Evolutionary conservation across 2,113 vertebrate genomes (phyloP), one percentile per base, ranked within the genome.

Genomic region (Phalacrocorax pelagicus): DNA sequence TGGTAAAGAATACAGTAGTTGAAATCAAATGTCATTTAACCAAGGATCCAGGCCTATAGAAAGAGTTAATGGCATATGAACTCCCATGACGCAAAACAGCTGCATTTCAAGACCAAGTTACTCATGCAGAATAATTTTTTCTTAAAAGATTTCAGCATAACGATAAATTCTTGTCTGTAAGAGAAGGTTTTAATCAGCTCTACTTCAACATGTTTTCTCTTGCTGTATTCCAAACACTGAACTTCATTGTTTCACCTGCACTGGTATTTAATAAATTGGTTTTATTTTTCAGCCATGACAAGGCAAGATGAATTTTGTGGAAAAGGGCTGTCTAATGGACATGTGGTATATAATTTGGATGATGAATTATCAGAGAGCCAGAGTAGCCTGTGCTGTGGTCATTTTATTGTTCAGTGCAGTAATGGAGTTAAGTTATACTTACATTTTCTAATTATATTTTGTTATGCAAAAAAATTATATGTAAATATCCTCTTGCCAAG

Each of bases 381-480:
- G 65, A 80, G 30, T 78, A 66, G 71, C 29, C 84, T 94, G 86
- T 95, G 85, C 46, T 83, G 90, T 84, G 95, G 86, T 90, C 91
- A 58, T 95, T 87, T 92, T 81, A 61, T 70, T 67, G 90, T 71
- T 87, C 72, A 86, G 27, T 32, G 66, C 65, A 82, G 72, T 73
- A 77, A 87, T 70, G 69, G 72, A 61, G 74, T 75, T 71, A 93
- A 81, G 91, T 86, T 89, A 40, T 90, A 79, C 95, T 88, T 95
- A 92, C 52, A 74, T 86, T 93, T 81, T 82, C 30, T 61, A 96
- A 92, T 79, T 71, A 59, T 54, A 82, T 69, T 94, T 82, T 77
- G 67, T 65, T 77, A 49, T 54, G 71, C 71, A 62, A 92, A 96
- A 80, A 90, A 52, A 79, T 61, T 57, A 11, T 22, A 51, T 3